These are phyloP conservation scores for Nasonovia ribisnigri DNA, from an alignment of 2,888 invertebrate genomes.

Conservation along the genomic window DNA sequence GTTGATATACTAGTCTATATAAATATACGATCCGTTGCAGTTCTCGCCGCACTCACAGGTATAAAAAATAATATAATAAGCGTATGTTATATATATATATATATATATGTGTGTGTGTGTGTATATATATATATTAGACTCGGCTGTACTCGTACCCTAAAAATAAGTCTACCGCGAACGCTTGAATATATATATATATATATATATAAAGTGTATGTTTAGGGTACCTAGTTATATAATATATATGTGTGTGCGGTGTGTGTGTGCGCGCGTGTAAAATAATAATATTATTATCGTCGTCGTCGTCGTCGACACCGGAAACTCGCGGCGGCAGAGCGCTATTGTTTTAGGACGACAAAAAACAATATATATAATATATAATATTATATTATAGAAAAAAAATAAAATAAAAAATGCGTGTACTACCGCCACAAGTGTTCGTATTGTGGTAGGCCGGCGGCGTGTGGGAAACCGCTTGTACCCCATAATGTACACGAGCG, in stretches of 20 bases:
- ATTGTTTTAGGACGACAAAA: constrained; percentile 57
- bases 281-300: constrained; percentile 32
- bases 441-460: constrained; percentile 57
- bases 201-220: background rate
- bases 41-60: background rate
- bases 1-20: background rate
- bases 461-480: constrained; percentile 36
- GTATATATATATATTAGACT: no score
- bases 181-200: background rate
- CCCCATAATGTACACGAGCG: background rate
- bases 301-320: constrained; percentile 38
- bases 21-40: no score
- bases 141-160: no score
- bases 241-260: no score
- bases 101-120: background rate
- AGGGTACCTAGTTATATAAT: background rate
- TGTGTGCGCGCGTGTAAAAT: background rate
- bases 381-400: background rate
- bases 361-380: constrained; percentile 17
- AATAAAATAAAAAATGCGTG: background rate
- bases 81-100: background rate
- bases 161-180: no score
- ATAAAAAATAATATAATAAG: constrained; percentile 27
- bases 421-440: constrained; percentile 58
- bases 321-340: constrained; percentile 11